A percentile compares a stretch with the other conserved stretches of the same genome.
Evolutionary conservation across 2,113 vertebrate genomes (phyloP).

Genomic region (Silurus glanis): DNA sequence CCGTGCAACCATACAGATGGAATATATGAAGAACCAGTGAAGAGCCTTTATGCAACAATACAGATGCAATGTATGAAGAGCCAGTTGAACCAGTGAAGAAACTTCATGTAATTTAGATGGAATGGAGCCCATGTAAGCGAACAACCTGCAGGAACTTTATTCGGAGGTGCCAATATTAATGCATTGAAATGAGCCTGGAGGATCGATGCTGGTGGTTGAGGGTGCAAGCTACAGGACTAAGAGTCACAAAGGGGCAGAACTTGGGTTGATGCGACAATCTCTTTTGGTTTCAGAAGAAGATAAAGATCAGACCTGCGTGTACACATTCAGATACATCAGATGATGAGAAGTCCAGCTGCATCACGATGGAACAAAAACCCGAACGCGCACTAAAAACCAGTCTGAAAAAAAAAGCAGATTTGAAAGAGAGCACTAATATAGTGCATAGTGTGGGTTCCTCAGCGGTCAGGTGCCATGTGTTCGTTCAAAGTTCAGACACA

Average conservation of each 20-base stretch:
- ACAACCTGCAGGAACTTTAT: neutral
- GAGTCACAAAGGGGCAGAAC: slow-evolving; percentile 41
- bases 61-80: neutral
- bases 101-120: neutral
- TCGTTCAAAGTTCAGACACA: neutral
- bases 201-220: slow-evolving; percentile 9
- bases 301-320: slow-evolving; percentile 52
- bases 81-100: neutral
- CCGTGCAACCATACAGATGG: too few relatives aligned
- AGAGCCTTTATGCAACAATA: too few relatives aligned
- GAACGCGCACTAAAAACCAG: slow-evolving; percentile 74
- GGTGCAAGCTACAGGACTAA: neutral
- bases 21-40: too few relatives aligned
- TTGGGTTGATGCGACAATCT: slow-evolving; percentile 8
- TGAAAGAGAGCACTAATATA: slow-evolving; percentile 91
- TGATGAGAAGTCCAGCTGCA: slow-evolving; percentile 67
- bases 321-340: slow-evolving; percentile 67
- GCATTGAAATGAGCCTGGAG: neutral
- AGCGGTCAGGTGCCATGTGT: slow-evolving; percentile 56
- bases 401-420: slow-evolving; percentile 75
- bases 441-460: slow-evolving; percentile 84
- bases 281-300: slow-evolving; percentile 59
- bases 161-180: neutral
- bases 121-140: neutral
- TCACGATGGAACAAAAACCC: slow-evolving; percentile 77